phyloP scores from a whole-genome alignment of 1,140 invertebrate genomes.

The Coelopa frigida region DNA sequence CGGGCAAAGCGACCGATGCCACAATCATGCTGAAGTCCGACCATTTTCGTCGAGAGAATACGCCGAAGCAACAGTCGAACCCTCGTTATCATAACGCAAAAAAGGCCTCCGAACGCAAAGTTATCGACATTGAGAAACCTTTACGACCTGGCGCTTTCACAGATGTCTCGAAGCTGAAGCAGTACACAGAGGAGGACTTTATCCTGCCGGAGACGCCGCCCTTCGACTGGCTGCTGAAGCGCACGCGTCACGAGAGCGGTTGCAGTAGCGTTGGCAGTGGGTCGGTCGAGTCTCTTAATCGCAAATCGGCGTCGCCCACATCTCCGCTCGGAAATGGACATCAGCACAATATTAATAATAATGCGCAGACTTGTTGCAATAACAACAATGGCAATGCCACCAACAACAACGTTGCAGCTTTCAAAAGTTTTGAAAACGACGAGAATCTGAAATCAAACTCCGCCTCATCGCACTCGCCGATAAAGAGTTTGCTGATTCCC shows the following conservation, averaged over 20 bases:
- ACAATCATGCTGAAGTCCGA: slow-evolving; percentile 83
- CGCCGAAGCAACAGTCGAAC: background rate
- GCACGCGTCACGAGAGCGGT: slow-evolving; percentile 20
- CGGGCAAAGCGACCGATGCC: slow-evolving; percentile 15
- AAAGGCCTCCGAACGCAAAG: slow-evolving; percentile 19
- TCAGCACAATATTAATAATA: slow-evolving; percentile 48
- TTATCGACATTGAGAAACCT: slow-evolving; percentile 54
- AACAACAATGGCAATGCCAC: slow-evolving; percentile 14
- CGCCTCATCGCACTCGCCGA: slow-evolving; percentile 25
- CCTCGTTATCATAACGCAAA: background rate
- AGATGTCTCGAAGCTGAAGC: slow-evolving; percentile 42
- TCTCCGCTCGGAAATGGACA: slow-evolving; percentile 10
- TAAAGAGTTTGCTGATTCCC: slow-evolving; percentile 36
- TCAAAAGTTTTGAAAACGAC: slow-evolving; percentile 37
- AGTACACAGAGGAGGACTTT: slow-evolving; percentile 54
- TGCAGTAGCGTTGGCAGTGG: slow-evolving; percentile 19
- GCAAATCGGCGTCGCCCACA: slow-evolving; percentile 21
- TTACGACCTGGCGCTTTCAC: slow-evolving; percentile 67
- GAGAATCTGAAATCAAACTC: slow-evolving; percentile 10
- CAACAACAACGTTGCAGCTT: slow-evolving; percentile 28
- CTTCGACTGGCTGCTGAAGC: slow-evolving; percentile 55
- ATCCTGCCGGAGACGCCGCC: slow-evolving; percentile 59
- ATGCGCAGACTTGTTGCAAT: too few species aligned
- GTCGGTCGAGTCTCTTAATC: slow-evolving; percentile 36
- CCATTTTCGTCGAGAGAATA: slow-evolving; percentile 67